phyloP scores from a whole-genome alignment of 2,797 vertebrate species.

The Mus caroli region DNA sequence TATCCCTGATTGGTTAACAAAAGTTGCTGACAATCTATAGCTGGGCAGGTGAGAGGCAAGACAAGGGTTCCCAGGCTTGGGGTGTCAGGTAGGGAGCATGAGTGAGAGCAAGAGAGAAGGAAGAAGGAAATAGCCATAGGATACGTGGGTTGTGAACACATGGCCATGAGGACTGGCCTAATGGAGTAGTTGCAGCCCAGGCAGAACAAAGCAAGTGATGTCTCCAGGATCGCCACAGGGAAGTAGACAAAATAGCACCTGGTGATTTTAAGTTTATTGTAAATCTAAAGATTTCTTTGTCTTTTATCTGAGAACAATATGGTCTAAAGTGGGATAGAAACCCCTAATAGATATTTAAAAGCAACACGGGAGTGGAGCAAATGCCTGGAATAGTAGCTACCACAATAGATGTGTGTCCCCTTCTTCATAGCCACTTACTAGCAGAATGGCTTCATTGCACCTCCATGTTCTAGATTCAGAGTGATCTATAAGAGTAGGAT shows the following conservation, averaged over 20 bases:
- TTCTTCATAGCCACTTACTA: not conserved
- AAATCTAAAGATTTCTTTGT: not conserved
- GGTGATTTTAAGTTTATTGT: not conserved
- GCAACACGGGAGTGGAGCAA: not conserved
- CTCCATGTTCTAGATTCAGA: constrained; percentile 14
- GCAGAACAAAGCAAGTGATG: not conserved
- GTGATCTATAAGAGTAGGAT: not conserved
- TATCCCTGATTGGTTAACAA: not conserved
- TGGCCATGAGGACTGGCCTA: not conserved
- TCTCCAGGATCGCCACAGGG: not conserved
- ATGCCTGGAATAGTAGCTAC: not conserved
- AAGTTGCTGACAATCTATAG: not conserved
- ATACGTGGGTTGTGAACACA: not conserved
- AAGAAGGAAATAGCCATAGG: not conserved
- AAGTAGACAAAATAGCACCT: not conserved
- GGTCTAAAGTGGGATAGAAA: not conserved
- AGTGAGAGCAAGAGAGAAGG: not conserved
- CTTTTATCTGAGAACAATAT: not conserved
- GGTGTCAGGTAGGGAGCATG: not conserved
- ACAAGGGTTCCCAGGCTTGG: not conserved
- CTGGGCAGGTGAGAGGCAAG: not conserved
- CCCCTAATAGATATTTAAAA: not conserved
- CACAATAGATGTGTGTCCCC: not conserved
- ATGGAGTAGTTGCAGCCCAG: not conserved
- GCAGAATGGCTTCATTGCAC: not conserved